Conservation (phyloP, 2,888 invertebrate species). For the Sesamia inferens region DNA sequence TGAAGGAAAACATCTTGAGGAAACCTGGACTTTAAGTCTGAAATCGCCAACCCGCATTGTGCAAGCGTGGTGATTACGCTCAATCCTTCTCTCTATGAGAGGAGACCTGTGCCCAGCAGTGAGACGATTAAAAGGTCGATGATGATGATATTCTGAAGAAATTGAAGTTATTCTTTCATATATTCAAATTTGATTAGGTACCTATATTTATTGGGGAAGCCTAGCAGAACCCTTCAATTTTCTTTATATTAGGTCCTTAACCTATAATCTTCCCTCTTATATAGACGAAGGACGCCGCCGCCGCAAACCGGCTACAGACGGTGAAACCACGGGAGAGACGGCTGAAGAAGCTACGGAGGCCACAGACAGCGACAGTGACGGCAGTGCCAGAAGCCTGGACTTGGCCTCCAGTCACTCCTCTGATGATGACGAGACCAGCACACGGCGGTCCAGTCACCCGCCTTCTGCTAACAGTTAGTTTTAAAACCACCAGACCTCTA, state of each 20-base stretch:
- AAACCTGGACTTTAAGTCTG: too few relatives aligned
- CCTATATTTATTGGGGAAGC: not conserved
- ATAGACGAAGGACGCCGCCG: constrained; percentile 80
- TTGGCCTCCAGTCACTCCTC: constrained; percentile 98
- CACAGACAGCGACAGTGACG: constrained; percentile 95
- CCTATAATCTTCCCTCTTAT: not conserved
- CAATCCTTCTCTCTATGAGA: too few relatives aligned
- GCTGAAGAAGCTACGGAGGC: constrained; percentile 88
- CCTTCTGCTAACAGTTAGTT: constrained; percentile 68
- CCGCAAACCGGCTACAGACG: constrained; percentile 71
- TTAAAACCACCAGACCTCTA: not conserved
- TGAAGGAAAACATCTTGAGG: too few relatives aligned
- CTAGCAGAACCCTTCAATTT: not conserved
- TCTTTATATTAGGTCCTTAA: not conserved
- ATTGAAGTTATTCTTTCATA: too few relatives aligned
- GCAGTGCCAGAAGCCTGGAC: constrained; percentile 95
- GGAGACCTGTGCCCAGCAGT: too few relatives aligned
- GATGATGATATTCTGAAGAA: too few relatives aligned
- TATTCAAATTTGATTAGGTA: too few relatives aligned
- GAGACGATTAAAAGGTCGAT: too few relatives aligned
- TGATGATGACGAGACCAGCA: constrained; percentile 94
- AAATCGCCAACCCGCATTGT: too few relatives aligned
- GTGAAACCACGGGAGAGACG: constrained; percentile 44
- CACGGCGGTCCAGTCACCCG: constrained; percentile 73
- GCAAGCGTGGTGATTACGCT: too few relatives aligned